Evolutionary conservation across 1,140 invertebrate species (phyloP).

Genomic region (Brevipalpus yothersi): DNA sequence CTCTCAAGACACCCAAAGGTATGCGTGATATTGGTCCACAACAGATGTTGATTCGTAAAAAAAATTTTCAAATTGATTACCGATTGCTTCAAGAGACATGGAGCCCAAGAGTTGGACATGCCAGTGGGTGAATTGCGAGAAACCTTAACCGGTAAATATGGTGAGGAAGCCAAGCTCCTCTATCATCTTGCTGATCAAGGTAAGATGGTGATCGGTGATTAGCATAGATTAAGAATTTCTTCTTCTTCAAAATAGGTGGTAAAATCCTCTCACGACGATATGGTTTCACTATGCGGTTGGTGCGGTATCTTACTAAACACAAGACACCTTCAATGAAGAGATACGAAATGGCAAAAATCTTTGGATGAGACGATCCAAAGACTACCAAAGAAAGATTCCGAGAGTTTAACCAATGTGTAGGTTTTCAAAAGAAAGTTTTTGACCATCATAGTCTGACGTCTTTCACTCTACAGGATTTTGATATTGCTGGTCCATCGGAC

Average conservation of each 20-base stretch:
- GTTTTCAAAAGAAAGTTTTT: conserved; percentile 20
- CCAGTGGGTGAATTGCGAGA: conserved; percentile 98
- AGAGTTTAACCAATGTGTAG: conserved; percentile 98
- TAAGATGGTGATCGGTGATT: not conserved
- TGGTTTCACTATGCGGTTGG: conserved; percentile 83
- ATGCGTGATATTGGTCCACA: too few relatives aligned
- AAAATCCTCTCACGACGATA: conserved; percentile 66
- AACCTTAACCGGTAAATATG: conserved; percentile 94
- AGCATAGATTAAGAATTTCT: not conserved
- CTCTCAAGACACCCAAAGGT: not conserved
- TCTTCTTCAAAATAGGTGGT: conserved; percentile 24
- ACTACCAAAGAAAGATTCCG: conserved; percentile 85
- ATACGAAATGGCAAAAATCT: conserved; percentile 86
- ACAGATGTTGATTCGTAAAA: conserved; percentile 9
- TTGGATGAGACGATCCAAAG: conserved; percentile 86
- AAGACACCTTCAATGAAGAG: conserved; percentile 84
- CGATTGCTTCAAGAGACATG: conserved; percentile 78
- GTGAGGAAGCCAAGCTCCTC: conserved; percentile 95
- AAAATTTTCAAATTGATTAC: conserved; percentile 67
- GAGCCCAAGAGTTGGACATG: conserved; percentile 93
- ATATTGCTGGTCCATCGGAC: conserved; percentile 91
- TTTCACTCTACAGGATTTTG: conserved; percentile 60
- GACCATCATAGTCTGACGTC: conserved; percentile 1
- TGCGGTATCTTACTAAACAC: conserved; percentile 89
- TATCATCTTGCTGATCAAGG: conserved; percentile 97